Evolutionary conservation across 2,888 invertebrate genomes (phyloP).

Genomic region (Ochropleura plecta): DNA sequence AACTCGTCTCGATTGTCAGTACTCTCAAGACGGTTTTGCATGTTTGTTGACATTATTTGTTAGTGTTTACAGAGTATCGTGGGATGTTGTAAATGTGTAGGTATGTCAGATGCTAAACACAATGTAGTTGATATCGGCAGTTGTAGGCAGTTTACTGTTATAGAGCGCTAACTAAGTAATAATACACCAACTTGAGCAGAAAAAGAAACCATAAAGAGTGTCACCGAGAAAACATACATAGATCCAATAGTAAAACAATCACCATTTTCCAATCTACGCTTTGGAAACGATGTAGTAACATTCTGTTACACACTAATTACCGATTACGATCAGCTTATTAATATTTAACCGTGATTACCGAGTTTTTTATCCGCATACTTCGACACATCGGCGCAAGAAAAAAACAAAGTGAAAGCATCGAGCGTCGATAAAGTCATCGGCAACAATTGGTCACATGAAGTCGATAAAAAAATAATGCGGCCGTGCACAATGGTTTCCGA

Average conservation of each 20-base stretch:
- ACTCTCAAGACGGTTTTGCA: slow-evolving; percentile 8
- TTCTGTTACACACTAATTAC: slow-evolving; percentile 42
- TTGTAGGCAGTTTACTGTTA: too few relatives aligned
- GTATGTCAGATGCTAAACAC: slow-evolving; percentile 31
- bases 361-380: slow-evolving; percentile 60
- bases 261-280: slow-evolving; percentile 14
- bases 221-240: background rate
- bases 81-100: slow-evolving; percentile 31
- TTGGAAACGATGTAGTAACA: slow-evolving; percentile 35
- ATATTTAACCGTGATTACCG: slow-evolving; percentile 57
- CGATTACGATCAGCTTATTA: slow-evolving; percentile 53
- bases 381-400: slow-evolving; percentile 56
- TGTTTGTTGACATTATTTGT: slow-evolving; percentile 45
- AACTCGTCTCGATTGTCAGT: slow-evolving; percentile 24
- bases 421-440: slow-evolving; percentile 77
- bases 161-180: background rate
- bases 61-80: slow-evolving; percentile 30
- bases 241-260: background rate
- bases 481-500: slow-evolving; percentile 79
- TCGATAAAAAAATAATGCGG: slow-evolving; percentile 74
- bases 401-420: slow-evolving; percentile 82
- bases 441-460: slow-evolving; percentile 78
- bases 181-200: background rate
- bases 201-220: background rate
- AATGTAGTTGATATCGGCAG: slow-evolving; percentile 9